These are phyloP conservation scores for Vireo altiloquus DNA, from an alignment of 2,113 vertebrate species.

Conservation along the genomic window DNA sequence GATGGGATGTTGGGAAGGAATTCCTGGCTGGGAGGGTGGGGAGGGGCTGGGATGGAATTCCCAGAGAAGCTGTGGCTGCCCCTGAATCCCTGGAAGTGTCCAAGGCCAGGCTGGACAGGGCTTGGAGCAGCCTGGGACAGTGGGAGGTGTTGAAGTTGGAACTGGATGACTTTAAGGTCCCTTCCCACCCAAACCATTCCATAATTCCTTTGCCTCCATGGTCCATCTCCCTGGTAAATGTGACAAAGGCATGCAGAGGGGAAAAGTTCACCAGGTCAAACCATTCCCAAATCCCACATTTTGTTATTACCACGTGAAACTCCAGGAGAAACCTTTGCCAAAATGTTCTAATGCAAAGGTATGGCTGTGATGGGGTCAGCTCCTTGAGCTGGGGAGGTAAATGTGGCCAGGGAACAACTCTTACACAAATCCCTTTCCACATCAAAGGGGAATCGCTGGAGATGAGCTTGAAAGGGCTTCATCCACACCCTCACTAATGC, in stretches of 20 bases:
- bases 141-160: not conserved
- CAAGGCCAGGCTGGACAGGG: rapidly evolving
- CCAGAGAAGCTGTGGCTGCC: not conserved
- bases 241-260: not conserved
- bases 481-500: not conserved
- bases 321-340: not conserved
- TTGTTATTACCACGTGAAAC: rapidly evolving
- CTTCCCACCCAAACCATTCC: not conserved
- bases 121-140: rapidly evolving
- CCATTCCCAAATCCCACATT: not conserved
- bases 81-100: not conserved
- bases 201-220: not conserved
- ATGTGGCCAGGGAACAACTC: not conserved
- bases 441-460: not conserved
- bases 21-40: not conserved
- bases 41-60: rapidly evolving
- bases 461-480: not conserved
- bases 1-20: not conserved
- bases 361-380: rapidly evolving
- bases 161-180: not conserved
- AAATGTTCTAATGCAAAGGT: not conserved
- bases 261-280: rapidly evolving
- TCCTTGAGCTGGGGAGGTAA: not conserved
- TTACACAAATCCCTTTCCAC: not conserved
- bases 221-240: not conserved